These are phyloP conservation scores for Nomada hirtipes DNA, from an alignment of 2,888 invertebrate species.

Conservation along the genomic window DNA sequence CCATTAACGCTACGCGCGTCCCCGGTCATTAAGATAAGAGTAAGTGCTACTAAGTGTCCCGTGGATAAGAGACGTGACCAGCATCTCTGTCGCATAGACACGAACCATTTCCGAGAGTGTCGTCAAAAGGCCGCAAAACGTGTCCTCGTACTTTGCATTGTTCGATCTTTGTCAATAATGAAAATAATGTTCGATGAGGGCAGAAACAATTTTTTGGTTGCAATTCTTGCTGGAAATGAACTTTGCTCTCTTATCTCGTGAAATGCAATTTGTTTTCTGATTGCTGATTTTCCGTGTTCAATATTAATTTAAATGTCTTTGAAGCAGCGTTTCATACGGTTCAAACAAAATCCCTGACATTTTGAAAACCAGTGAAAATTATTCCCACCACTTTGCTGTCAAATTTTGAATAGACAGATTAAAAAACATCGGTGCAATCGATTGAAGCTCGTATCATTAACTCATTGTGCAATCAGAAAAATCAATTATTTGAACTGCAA, in stretches of 20 bases:
- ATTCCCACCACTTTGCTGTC: conserved; percentile 1
- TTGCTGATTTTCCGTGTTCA: too few relatives aligned
- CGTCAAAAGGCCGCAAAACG: conserved; percentile 25
- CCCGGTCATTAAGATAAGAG: conserved; percentile 84
- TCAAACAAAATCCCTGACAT: neutral
- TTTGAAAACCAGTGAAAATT: neutral
- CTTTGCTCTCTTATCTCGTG: too few relatives aligned
- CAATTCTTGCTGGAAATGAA: too few relatives aligned
- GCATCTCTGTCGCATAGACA: conserved; percentile 66
- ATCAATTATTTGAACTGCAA: conserved; percentile 34
- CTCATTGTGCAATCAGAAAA: conserved; percentile 23
- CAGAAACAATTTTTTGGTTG: too few relatives aligned
- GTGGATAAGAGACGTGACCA: conserved; percentile 81
- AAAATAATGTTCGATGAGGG: neutral
- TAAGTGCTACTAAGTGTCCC: conserved; percentile 85
- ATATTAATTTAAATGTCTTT: too few relatives aligned
- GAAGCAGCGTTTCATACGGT: too few relatives aligned
- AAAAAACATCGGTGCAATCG: conserved; percentile 1
- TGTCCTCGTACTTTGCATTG: conserved; percentile 22
- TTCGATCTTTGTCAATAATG: conserved; percentile 27
- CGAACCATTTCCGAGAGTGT: conserved; percentile 33
- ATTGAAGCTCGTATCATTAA: conserved; percentile 31
- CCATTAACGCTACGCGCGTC: conserved; percentile 83
- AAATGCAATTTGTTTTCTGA: too few relatives aligned
- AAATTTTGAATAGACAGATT: conserved; percentile 40